phyloP scores from a whole-genome alignment of 2,113 vertebrate species.

The Fulica atra region DNA sequence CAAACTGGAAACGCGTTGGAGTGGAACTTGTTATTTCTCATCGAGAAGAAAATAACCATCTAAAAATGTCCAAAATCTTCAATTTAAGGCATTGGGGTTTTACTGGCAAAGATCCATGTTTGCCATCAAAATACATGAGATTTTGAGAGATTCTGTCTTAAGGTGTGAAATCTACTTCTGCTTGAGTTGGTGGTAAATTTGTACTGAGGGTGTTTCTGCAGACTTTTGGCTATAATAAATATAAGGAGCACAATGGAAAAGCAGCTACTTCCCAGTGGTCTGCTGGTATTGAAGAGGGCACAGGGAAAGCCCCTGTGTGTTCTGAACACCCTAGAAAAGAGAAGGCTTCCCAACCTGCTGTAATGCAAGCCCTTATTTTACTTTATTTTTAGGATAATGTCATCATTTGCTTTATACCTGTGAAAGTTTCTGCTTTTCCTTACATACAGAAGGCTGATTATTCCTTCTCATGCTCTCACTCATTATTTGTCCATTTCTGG shows the following conservation, averaged over 20 bases:
- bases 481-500: conserved; percentile 44
- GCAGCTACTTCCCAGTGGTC: not conserved
- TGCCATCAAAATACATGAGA: not conserved
- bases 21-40: not conserved
- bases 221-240: not conserved
- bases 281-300: not conserved
- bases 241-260: not conserved
- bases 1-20: not conserved
- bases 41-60: not conserved
- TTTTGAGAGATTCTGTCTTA: not conserved
- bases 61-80: not conserved
- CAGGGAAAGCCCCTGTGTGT: not conserved
- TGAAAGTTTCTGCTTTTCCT: conserved; percentile 20
- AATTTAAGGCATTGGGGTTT: not conserved
- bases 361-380: not conserved
- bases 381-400: not conserved
- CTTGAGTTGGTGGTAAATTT: not conserved
- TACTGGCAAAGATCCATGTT: not conserved
- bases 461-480: not conserved
- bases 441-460: not conserved
- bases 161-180: not conserved
- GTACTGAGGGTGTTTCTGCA: not conserved
- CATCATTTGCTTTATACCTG: not conserved
- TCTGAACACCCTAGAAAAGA: not conserved
- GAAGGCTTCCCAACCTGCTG: not conserved